Conservation (phyloP, 2,888 invertebrate genomes). For the Harpagoxenus sublaevis region DNA sequence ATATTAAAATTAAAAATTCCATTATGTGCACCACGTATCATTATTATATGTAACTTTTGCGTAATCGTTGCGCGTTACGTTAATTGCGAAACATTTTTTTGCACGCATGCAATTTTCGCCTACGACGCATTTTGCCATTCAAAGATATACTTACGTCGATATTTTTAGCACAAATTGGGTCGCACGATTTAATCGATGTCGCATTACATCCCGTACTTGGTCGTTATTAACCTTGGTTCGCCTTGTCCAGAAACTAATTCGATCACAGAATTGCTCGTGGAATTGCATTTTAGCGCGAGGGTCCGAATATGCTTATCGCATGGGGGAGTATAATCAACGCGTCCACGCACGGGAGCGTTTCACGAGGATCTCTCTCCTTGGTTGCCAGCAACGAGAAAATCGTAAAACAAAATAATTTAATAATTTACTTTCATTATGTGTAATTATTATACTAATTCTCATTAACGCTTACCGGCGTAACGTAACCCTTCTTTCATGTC, state of each 20-base stretch:
- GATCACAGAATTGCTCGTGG: constrained; percentile 66
- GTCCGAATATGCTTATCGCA: constrained; percentile 51
- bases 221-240: constrained; percentile 77
- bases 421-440: constrained; percentile 25
- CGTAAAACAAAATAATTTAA: constrained; percentile 27
- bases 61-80: neutral
- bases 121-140: neutral
- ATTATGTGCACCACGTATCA: neutral
- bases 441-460: constrained; percentile 33
- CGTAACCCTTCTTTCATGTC: neutral
- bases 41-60: neutral
- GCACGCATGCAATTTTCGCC: neutral
- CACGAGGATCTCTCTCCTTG: neutral
- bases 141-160: neutral
- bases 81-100: neutral
- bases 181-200: constrained; percentile 62
- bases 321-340: constrained; percentile 55
- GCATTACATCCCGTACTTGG: constrained; percentile 55
- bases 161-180: constrained; percentile 48
- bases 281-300: constrained; percentile 61
- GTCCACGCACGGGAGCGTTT: constrained; percentile 24
- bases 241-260: constrained; percentile 69
- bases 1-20: neutral
- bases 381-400: constrained; percentile 5
- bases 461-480: neutral